Base-by-base conservation (phyloP, 2,888 invertebrate species). In the Nemoura dubitans region DNA sequence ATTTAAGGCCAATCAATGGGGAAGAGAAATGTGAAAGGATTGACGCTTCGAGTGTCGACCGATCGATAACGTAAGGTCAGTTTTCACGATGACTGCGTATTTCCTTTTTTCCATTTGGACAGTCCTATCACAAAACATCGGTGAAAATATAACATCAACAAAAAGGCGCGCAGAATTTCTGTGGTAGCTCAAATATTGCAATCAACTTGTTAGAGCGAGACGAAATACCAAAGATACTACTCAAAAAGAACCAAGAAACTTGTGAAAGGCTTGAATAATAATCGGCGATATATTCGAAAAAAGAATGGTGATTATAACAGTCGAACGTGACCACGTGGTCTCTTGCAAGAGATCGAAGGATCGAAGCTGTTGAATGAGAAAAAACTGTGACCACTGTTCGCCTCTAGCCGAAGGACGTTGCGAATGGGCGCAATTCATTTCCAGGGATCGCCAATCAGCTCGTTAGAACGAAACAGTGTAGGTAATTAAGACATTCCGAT, bases 21-120 rank as follows among this genome's bases (percentile, higher is more conserved):
- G 59, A 21, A 59, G 59, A 59, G 59, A 59, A 59, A 59, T 59
- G 59, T 59, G 59, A 59, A 96, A 59, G 59, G 59, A 59, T 7
- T 59, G 16, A 14, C 10, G 59, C 21, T 59, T 2, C 3, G 59
- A 59, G 21, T 59, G 10, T 59, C 59, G 59, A 21, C 59, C 2
- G 59, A 59, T 59, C 59, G 59, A 59, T 59, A 30, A 30, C 7
- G 81, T 81, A 81, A 81, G 81, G 81, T 81, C 81, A 81, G 81
- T 81, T 81, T 30, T 21, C 26, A 81, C 26, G 30, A 81, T 81
- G 30, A 29, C 78, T 81, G 16, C 59, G 59, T 59, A 30, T 81
- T n/a, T 29, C 28, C 30, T 81, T 29, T 81, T 81, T 81, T 30
- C 81, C n/a, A 81, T 30, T 80, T 5, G 29, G 59, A 21, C 59